Conservation (phyloP, 1,140 invertebrate species). For the Hydropsyche tenuis region DNA sequence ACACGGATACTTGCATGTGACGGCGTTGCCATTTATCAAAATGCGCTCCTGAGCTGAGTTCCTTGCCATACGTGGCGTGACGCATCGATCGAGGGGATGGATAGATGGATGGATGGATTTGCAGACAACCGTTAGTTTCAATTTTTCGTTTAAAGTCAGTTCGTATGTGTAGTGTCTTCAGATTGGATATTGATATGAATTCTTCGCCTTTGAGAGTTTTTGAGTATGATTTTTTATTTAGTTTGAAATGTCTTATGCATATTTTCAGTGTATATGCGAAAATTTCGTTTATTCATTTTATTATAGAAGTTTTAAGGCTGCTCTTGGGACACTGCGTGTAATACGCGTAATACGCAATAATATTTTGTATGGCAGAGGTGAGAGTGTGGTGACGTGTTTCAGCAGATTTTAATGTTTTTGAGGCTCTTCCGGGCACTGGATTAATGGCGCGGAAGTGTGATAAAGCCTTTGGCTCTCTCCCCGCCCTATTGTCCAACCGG, state of each 20-base stretch:
- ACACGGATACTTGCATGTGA: constrained; percentile 36
- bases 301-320: no score
- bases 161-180: neutral
- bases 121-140: neutral
- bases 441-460: constrained; percentile 31
- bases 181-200: no score
- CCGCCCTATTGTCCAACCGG: constrained; percentile 26
- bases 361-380: neutral
- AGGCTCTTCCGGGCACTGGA: constrained; percentile 5
- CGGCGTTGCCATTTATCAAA: constrained; percentile 32
- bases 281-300: no score
- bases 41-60: constrained; percentile 14
- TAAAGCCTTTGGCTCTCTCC: constrained; percentile 15
- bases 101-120: constrained; percentile 8
- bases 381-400: constrained; percentile 10
- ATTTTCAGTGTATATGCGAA: no score
- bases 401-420: constrained; percentile 30
- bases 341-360: neutral
- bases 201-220: no score
- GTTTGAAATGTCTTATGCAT: no score
- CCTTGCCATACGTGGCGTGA: neutral
- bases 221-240: no score
- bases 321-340: neutral
- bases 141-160: neutral
- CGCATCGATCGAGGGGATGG: constrained; percentile 4